Evolutionary conservation across 2,797 vertebrate species (phyloP), one percentile per base, ranked within the genome.

Genomic region (Artibeus jamaicensis): DNA sequence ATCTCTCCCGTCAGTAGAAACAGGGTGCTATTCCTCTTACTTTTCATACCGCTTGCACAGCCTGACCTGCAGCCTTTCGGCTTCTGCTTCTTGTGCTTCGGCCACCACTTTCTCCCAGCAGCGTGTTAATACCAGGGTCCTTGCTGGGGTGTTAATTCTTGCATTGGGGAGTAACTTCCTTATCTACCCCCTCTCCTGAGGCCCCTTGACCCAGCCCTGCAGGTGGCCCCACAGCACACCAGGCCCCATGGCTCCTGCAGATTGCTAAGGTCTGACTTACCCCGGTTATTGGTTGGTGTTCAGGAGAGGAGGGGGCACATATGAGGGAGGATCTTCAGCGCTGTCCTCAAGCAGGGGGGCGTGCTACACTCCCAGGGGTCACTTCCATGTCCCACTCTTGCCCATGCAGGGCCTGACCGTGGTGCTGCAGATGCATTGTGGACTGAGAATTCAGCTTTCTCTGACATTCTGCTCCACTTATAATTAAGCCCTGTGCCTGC

Each of bases 141-240:
- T 87, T 42, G 55, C 26, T 9, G 21, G 71, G 32, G 44, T 44
- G 39, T 32, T 70, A 48, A 55, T 21, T n/a, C 81, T 48, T 12
- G 21, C 14, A 1, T 19, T 42, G 29, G 10, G 34, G 48, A 10
- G 57, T 48, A 65, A 46, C 24, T 39, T 59, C 6, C n/a, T 73
- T 77, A 65, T 32, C 7, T 9, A 11, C 4, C 44, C 19, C 10
- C 5, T 2, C 10, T 24, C 71, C n/a, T 2, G 0, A 29, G 1
- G 9, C 0, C 8, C 68, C 76, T 29, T 29, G 57, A 11, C 0
- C 29, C 68, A 42, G 57, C 29, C 21, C 32, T 24, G 89, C 18
- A 7, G 81, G 55, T 34, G 9, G n/a, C 50, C 50, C 50, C 18
- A 16, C 18, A 53, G 50, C 50, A 53, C 6, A 44, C 92, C 44